Evolutionary conservation across 2,797 vertebrate species (phyloP), one percentile per base, ranked within the genome.

Genomic region (Percopsis omiscomaycus): DNA sequence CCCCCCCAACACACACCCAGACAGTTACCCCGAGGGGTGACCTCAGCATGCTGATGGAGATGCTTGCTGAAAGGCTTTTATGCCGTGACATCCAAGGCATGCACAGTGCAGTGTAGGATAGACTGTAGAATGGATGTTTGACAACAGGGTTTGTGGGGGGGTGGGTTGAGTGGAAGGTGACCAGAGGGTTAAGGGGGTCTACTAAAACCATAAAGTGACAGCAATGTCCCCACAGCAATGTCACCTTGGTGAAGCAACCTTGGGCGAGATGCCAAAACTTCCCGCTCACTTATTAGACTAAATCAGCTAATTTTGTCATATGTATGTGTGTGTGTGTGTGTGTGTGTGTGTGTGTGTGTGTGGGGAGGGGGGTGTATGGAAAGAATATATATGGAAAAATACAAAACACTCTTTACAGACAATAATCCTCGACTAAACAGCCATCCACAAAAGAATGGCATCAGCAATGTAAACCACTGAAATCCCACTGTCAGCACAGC

Each of bases 31-130:
- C 29, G 12, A 12, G 32, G 55, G 50, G 5, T 80, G 82, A 86
- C 85, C 82, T 84, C 58, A 37, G 75, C 71, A 74, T 48, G 55
- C 73, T 71, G 66, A 74, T 64, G 47, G 53, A 78, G 62, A 66
- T 29, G 54, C 59, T 54, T 64, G 69, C 54, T 69, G 62, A 69
- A 46, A 71, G 64, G 55, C 27, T 57, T 68, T 53, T 49, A 69
- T 64, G 32, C 61, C 70, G 47, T 32, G 65, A 51, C 58, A 77
- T 63, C 13, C 44, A 13, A 57, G 27, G 29, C 54, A 61, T 56
- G 56, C 14, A 32, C 48, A 47, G 13, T 11, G 0, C 14, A 6
- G 37, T 59, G 15, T 11, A 53, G 37, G 27, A 54, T 53, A 27
- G 10, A 30, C 4, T 11, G 13, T 30, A 14, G 11, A 55, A 55